Base-by-base conservation (phyloP, 1,140 invertebrate species). In the Camponotus vicinus region DNA sequence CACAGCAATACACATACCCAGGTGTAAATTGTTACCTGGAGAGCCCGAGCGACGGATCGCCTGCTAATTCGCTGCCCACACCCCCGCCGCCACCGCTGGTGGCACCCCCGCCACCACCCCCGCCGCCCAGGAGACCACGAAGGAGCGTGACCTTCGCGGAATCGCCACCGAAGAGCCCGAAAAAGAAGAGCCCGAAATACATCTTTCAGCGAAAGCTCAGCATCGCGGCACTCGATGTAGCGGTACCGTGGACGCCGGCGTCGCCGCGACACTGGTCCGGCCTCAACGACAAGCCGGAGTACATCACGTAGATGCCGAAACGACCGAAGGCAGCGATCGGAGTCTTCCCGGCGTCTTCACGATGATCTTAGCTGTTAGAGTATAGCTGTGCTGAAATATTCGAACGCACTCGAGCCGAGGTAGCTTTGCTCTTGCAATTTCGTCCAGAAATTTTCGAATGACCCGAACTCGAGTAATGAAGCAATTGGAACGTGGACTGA, bases 1-100 rank as follows among this genome's bases (percentile, higher is more conserved):
- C 97, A 97, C 95, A 97, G 97, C 94, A 97, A 97, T 94, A 97
- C 97, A 34, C 97, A 98, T 94, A 97, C 97, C 76, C 97, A 97
- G 94, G 97, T 97, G 92, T 97, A 95, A 94, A 87, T 57, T 87
- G 80, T 64, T 90, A 92, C 88, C 80, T 83, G 83, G 88, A 92
- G 73, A 88, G 90, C 70, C 83, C 89, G 61, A 73, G 88, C 79
- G 86, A 92, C 71, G 32, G 32, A 37, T 92, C 90, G 76, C 90
- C 91, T 75, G 92, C 88, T 49, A 92, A 91, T 85, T 93, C 93
- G 61, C 82, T 93, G 79, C 93, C 93, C 73, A 92, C 92, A 18
- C 93, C 93, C 18, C 93, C 93, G 52, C 94, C 94, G 70, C 93
- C 94, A n/a, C 93, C 93, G 11, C 73, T 92, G 80, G 73, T 85